A percentile compares a stretch with the other conserved stretches of the same genome.
Conservation (phyloP, 2,797 vertebrate species). For the Arnoldichthys spilopterus region DNA sequence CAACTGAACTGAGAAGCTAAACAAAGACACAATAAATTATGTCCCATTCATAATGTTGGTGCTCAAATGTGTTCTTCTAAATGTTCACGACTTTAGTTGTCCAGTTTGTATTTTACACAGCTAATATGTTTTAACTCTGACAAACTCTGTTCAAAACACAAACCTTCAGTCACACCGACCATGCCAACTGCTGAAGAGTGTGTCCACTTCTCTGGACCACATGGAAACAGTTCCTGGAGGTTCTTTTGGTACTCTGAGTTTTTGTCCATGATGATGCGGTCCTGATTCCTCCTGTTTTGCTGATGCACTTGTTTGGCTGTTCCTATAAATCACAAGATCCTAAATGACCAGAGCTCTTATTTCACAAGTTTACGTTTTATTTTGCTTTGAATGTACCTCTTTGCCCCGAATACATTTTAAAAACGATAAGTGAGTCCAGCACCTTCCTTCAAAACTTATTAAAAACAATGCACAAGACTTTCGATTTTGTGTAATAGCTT, state of each 20-base stretch:
- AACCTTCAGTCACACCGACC: conserved; percentile 32
- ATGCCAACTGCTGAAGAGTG: conserved; percentile 49
- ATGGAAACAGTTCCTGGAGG: conserved; percentile 68
- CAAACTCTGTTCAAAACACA: background rate
- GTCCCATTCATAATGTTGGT: background rate
- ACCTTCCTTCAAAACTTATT: too few species aligned
- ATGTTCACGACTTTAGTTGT: background rate
- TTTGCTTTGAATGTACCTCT: too few species aligned
- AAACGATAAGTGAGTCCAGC: too few species aligned
- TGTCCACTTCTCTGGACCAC: conserved; percentile 68
- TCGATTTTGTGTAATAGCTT: too few species aligned
- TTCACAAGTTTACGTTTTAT: too few species aligned
- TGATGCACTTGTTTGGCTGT: conserved; percentile 67
- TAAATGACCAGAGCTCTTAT: background rate
- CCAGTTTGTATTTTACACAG: background rate
- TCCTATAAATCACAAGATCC: conserved; percentile 55
- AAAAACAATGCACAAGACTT: too few species aligned
- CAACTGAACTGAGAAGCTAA: background rate
- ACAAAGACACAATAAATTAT: conserved; percentile 4
- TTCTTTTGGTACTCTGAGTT: conserved; percentile 69
- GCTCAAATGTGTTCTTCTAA: background rate
- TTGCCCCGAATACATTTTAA: too few species aligned
- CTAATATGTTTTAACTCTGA: background rate
- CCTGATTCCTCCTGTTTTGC: conserved; percentile 53
- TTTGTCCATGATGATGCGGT: conserved; percentile 70